Percentiles rank a stretch among this genome's conserved stretches.
Conservation (phyloP, 1,140 invertebrate genomes). For the Lepidostoma basale region DNA sequence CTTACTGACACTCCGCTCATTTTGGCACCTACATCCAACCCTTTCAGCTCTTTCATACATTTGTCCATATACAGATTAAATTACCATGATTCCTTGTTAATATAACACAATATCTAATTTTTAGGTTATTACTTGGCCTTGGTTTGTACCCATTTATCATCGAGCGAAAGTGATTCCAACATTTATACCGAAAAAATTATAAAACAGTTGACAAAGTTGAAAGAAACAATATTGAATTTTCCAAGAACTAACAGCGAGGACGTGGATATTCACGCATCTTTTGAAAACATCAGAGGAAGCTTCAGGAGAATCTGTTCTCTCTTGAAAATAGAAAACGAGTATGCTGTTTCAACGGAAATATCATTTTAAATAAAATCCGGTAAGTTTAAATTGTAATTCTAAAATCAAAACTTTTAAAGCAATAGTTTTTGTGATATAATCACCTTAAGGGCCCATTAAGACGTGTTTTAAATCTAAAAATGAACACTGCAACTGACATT, state of each 20-base stretch:
- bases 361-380: conserved; percentile 55
- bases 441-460: no score
- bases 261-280: conserved; percentile 65
- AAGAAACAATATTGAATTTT: conserved; percentile 67
- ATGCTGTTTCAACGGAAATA: conserved; percentile 60
- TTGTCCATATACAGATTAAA: no score
- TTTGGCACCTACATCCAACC: no score
- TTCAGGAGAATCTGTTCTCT: conserved; percentile 72
- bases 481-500: no score
- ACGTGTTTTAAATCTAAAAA: no score
- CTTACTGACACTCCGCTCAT: no score
- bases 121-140: conserved; percentile 64
- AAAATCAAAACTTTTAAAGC: background rate
- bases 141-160: conserved; percentile 51
- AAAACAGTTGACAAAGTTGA: conserved; percentile 62
- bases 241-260: conserved; percentile 68
- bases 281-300: conserved; percentile 68
- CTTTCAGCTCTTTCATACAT: no score
- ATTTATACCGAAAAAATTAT: conserved; percentile 58
- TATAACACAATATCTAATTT: conserved; percentile 33
- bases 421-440: background rate
- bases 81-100: background rate
- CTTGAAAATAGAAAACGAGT: conserved; percentile 63
- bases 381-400: background rate
- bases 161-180: conserved; percentile 13